Percentiles rank a stretch among this genome's conserved stretches.
These are phyloP conservation scores for Podocnemis expansa DNA, from an alignment of 2,113 vertebrate genomes.

Conservation along the genomic window DNA sequence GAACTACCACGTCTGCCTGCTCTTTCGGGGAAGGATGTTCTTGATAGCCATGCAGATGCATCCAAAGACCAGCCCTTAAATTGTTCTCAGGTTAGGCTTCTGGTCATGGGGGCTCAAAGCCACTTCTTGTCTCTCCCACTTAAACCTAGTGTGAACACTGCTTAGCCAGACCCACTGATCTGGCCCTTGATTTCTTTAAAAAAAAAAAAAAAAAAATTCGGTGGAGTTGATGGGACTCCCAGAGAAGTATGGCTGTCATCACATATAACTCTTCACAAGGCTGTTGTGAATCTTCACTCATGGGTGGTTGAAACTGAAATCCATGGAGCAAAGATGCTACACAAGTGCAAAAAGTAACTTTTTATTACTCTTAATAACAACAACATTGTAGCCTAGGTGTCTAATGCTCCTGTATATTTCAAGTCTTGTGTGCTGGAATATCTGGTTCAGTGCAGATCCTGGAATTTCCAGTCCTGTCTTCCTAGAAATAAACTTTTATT, in stretches of 20 bases:
- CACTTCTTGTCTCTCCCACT: background rate
- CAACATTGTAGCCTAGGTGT: background rate
- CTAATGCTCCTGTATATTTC: background rate
- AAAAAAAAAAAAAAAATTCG: background rate
- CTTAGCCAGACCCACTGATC: background rate
- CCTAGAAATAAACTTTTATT: background rate
- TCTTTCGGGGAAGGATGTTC: too few relatives aligned
- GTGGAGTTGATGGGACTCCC: background rate
- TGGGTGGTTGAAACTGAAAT: background rate
- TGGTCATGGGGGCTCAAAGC: background rate
- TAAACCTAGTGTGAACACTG: accelerated
- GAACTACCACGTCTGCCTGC: too few relatives aligned
- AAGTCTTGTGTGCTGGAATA: background rate
- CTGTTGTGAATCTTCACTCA: background rate
- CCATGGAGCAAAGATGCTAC: background rate
- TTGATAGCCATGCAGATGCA: too few relatives aligned
- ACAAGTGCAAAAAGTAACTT: background rate
- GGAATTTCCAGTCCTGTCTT: background rate
- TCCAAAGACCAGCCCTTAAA: too few relatives aligned
- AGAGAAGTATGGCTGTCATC: accelerated
- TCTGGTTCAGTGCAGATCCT: background rate
- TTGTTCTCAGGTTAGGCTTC: background rate
- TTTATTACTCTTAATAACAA: background rate
- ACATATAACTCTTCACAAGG: background rate
- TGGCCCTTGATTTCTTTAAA: background rate